These are phyloP conservation scores for Abrostola tripartita DNA, from an alignment of 2,888 invertebrate genomes.

Conservation along the genomic window DNA sequence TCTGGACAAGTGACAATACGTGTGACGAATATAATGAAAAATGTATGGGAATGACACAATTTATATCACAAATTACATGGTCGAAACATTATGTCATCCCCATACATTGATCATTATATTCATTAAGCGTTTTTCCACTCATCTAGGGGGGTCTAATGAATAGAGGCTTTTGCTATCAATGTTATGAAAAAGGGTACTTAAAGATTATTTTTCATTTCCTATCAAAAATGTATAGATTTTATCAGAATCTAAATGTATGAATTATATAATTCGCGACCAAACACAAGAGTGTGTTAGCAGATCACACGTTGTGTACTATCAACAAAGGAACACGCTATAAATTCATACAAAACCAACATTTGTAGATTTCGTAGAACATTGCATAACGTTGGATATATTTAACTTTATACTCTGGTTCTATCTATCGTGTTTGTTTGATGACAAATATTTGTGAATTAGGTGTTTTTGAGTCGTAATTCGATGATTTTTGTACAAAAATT, in stretches of 20 bases:
- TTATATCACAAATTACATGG: no score
- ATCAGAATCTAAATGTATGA: not conserved
- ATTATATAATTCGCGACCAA: slow-evolving; percentile 5
- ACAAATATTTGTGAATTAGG: slow-evolving; percentile 16
- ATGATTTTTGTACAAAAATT: not conserved
- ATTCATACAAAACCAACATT: slow-evolving; percentile 38
- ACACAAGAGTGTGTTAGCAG: slow-evolving; percentile 18
- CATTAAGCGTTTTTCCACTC: no score
- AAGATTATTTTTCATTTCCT: no score
- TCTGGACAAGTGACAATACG: no score
- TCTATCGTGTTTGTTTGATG: slow-evolving; percentile 11
- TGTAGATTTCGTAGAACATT: slow-evolving; percentile 20
- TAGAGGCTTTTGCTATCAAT: no score
- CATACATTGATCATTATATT: no score
- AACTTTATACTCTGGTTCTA: not conserved
- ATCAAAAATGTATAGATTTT: not conserved
- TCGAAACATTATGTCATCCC: no score
- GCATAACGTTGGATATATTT: slow-evolving; percentile 19
- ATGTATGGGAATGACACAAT: no score
- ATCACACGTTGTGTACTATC: slow-evolving; percentile 11
- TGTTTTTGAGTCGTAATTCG: slow-evolving; percentile 4
- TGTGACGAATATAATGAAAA: no score
- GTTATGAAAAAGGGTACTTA: no score
- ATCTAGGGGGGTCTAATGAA: no score
- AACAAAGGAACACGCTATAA: slow-evolving; percentile 11